A percentile compares a stretch with the other conserved stretches of the same genome.
Evolutionary conservation across 2,797 vertebrate species (phyloP).

Genomic region (Crenuchus spilurus): DNA sequence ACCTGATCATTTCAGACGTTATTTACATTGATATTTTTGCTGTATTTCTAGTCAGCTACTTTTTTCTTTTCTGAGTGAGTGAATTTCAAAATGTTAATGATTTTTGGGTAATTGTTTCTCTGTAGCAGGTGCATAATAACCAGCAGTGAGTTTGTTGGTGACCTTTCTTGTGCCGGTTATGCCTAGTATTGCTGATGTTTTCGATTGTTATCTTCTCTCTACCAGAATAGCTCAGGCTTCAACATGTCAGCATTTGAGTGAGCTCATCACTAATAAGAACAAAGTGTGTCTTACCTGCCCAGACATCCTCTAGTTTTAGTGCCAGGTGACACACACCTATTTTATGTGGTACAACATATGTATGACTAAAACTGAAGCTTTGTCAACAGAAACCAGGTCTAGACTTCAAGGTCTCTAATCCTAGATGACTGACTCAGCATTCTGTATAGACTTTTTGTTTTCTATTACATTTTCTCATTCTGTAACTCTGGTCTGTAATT

Average conservation of each 20-base stretch:
- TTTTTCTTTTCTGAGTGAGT: too few relatives aligned
- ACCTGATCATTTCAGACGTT: too few relatives aligned
- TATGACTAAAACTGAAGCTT: constrained; percentile 6
- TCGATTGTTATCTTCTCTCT: not conserved
- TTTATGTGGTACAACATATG: not conserved
- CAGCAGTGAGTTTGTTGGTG: not conserved
- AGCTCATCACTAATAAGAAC: constrained; percentile 52
- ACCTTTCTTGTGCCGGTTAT: not conserved
- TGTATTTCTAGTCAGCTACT: too few relatives aligned
- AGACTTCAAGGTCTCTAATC: not conserved
- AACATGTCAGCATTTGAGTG: constrained; percentile 56
- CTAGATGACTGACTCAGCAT: constrained; percentile 24
- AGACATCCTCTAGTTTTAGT: constrained; percentile 31
- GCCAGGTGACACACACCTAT: constrained; percentile 26
- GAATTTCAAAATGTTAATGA: too few relatives aligned
- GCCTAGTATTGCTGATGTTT: not conserved
- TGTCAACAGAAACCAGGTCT: constrained; percentile 11
- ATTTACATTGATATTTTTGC: too few relatives aligned
- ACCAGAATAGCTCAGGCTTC: constrained; percentile 15
- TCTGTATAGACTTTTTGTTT: not conserved
- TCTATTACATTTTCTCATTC: too few relatives aligned
- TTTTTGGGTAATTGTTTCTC: too few relatives aligned
- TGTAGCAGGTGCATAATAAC: too few relatives aligned
- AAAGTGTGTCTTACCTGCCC: constrained; percentile 53
- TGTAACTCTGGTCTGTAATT: too few relatives aligned